Evolutionary conservation across 2,113 vertebrate species (phyloP), one percentile per base, ranked within the genome.

Genomic region (Otis tarda): DNA sequence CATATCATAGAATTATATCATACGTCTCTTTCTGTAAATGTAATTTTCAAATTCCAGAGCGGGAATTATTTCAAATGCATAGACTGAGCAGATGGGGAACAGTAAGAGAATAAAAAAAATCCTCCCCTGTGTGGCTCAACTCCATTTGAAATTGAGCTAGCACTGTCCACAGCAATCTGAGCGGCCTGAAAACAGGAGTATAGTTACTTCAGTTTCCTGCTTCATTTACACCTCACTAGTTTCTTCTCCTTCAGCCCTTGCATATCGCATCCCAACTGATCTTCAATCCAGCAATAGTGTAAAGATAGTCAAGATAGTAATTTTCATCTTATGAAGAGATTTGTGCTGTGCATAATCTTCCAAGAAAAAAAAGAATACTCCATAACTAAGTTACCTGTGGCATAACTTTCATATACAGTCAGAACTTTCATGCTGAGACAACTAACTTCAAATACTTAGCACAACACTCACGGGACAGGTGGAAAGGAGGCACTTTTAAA

Each of bases 11-110:
- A 87, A 60, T 39, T 45, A 7, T 69, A 74, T 43, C 55, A 45
- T 5, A 19, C 39, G 67, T 70, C 25, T 65, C 52, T 67, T 78
- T 15, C 61, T 55, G 53, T 23, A 92, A 85, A 55, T 10, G 10
- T 33, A 21, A 53, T 59, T 93, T 95, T 80, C n/a, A 53, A 31
- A 75, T 84, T 75, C 94, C 80, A 87, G 50, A 56, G 28, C 35
- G 56, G 27, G 21, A 92, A 87, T 83, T 90, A 75, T 47, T 86
- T 94, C 84, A 93, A 96, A 90, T 20, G 53, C 56, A 92, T 56
- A 79, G 73, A 47, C 45, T 37, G 37, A 87, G 79, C 80, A 95
- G 68, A 55, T 4, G 33, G 27, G 22, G 37, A 81, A 82, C 82
- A 94, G 87, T 31, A 61, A 90, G 14, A 49, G 83, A 96, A 93